Evolutionary conservation across 1,140 invertebrate species (phyloP).

Genomic region (Drosophila oshimai): DNA sequence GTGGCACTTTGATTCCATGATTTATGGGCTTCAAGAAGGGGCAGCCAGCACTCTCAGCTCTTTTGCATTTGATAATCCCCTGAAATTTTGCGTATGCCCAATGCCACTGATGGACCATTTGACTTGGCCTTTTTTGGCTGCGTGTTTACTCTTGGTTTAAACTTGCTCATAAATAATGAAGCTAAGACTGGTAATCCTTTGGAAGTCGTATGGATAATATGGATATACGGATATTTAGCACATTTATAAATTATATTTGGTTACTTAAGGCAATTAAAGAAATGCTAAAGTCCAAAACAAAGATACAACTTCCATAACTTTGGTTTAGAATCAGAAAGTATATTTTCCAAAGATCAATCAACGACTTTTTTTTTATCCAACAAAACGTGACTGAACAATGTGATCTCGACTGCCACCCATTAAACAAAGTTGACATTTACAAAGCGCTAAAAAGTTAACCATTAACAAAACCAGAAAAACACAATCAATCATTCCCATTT

Average conservation of each 20-base stretch:
- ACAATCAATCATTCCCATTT: constrained; percentile 37
- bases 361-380: background rate
- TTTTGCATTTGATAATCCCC: constrained; percentile 72
- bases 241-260: background rate
- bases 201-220: constrained; percentile 7
- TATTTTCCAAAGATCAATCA: constrained; percentile 4
- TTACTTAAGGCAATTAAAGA: background rate
- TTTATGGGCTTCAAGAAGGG: constrained; percentile 51
- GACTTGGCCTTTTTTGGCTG: constrained; percentile 48
- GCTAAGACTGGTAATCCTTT: constrained; percentile 3
- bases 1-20: constrained; percentile 74
- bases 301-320: too few species aligned
- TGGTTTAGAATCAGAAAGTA: too few species aligned
- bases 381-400: constrained; percentile 18
- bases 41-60: constrained; percentile 19
- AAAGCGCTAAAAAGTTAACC: constrained; percentile 42
- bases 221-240: background rate
- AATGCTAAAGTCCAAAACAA: background rate
- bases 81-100: constrained; percentile 65
- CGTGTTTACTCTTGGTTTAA: constrained; percentile 17
- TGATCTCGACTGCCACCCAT: constrained; percentile 1
- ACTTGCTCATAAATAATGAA: constrained; percentile 33
- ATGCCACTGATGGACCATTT: constrained; percentile 54
- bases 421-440: constrained; percentile 52
- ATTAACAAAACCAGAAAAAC: constrained; percentile 32